Base-by-base conservation (phyloP, 1,140 invertebrate species). In the Chrysomallon squamiferum region DNA sequence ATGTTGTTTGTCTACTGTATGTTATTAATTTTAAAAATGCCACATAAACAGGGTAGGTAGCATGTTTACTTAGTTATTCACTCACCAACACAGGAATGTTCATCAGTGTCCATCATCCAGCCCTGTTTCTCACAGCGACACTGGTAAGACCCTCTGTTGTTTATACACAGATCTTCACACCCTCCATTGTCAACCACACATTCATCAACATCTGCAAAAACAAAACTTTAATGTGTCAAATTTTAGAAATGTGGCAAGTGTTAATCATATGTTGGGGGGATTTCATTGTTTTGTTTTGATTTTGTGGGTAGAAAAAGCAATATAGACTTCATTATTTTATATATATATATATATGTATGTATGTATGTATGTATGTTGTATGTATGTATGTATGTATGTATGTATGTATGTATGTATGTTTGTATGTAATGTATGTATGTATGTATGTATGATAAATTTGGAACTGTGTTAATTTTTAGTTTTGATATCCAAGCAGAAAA, bases 121-220 rank as follows among this genome's bases (percentile, higher is more conserved):
- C 74, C 74, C 11, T 89, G 84, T 15, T 33, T 33, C 7, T 74
- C 68, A 70, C 78, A 80, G n/a, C 66, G 54, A 62, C 78, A 80
- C n/a, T 63, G 45, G 29, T 72, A 78, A 13, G 65, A 69, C 0
- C 74, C 75, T 9, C 49, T 30, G 6, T 65, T 70, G 61, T 80
- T 80, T 13, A 69, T 54, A 64, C 78, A 80, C 15, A 77, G 70
- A 54, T 86, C 80, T 30, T 76, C 69, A 71, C 82, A 86, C 0
- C 76, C 78, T 13, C 81, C 83, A 66, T 84, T 85, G 29, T 76
- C 54, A 20, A 47, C 50, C 13, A 50, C 22, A 59, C 74, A 76
- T 59, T 76, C 74, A 47, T 78, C 71, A 25, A 68, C 35, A 62
- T 79, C 75, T 79, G 56, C 22, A 59, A 62, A 11, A 63, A 25